Evolutionary conservation across 1,140 invertebrate genomes (phyloP), one percentile per base, ranked within the genome.

Genomic region (Orchestia grillus): DNA sequence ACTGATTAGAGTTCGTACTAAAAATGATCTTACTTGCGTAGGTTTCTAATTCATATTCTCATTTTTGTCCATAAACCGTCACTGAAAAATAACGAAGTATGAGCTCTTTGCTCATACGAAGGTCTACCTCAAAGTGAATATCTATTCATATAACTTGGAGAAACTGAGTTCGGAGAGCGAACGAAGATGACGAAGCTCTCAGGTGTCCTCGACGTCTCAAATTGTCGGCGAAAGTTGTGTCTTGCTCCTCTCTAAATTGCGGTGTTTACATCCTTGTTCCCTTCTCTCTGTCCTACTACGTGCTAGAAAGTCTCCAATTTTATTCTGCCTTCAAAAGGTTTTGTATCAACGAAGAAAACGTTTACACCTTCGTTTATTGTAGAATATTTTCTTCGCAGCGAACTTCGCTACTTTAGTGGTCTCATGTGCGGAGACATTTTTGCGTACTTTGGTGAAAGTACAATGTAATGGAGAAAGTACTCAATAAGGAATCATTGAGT

Each of bases 131-230:
- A 94, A 94, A 94, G 92, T 94, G 92, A 94, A 94, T 94, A 94
- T 94, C 92, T 94, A 94, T 94, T 94, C 92, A 94, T 94, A 47
- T 94, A 94, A 94, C 92, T 94, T 94, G 88, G 92, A 94, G 92
- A 94, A 47, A 44, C 43, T 44, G 88, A 90, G 88, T 90, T 11
- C 42, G 62, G 43, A 90, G 88, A 90, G 88, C n/a, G 88, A 90
- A 90, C 28, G 41, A 90, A 42, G 88, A 28, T 44, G 88, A 8
- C 42, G n/a, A 41, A 90, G 62, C 62, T 15, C 62, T 28, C 3
- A 36, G 62, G 62, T 77, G 62, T 1, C 62, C n/a, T 36, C 11
- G 36, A 36, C 62, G 62, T 77, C 62, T 77, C 62, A 77, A 77
- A 77, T 36, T 77, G 62, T 77, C 62, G 1, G 62, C 62, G 6